Conservation (phyloP, 2,888 invertebrate genomes). For the Lithosia quadra region DNA sequence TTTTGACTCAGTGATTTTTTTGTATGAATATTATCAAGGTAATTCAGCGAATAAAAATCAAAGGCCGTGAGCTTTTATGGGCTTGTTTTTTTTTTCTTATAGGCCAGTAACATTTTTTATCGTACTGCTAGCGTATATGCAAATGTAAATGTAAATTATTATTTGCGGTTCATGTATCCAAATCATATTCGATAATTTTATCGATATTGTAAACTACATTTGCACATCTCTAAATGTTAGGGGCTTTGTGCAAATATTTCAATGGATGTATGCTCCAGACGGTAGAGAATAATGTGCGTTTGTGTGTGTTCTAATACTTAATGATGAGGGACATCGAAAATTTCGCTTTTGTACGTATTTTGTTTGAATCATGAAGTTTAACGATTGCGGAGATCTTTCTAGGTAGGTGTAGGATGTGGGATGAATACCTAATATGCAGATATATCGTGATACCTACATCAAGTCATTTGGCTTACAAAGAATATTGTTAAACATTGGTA, state of each 20-base stretch:
- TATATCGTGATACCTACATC: neutral
- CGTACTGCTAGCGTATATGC: neutral
- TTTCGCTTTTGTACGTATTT: constrained; percentile 21
- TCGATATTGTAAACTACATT: constrained; percentile 9
- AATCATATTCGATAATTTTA: neutral
- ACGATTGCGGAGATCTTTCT: neutral
- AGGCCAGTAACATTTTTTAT: neutral
- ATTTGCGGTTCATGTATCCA: neutral
- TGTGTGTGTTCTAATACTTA: constrained; percentile 7
- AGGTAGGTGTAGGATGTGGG: neutral
- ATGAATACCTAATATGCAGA: neutral
- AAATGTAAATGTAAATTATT: neutral
- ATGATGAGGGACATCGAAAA: constrained; percentile 19
- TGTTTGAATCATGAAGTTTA: constrained; percentile 19
- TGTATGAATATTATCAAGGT: constrained; percentile 5
- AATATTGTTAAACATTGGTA: neutral
- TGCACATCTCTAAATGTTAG: constrained; percentile 26
- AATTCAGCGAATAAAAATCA: constrained; percentile 7
- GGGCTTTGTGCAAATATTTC: constrained; percentile 27
- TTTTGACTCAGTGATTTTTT: neutral
- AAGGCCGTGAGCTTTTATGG: constrained; percentile 8
- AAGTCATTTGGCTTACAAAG: neutral
- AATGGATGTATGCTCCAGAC: constrained; percentile 44
- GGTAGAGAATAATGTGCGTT: neutral
- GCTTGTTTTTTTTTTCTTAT: constrained; percentile 7